Percentiles rank a stretch among this genome's conserved stretches.
These are phyloP conservation scores for Charaxes varanes DNA, from an alignment of 1,140 invertebrate species.

Conservation along the genomic window DNA sequence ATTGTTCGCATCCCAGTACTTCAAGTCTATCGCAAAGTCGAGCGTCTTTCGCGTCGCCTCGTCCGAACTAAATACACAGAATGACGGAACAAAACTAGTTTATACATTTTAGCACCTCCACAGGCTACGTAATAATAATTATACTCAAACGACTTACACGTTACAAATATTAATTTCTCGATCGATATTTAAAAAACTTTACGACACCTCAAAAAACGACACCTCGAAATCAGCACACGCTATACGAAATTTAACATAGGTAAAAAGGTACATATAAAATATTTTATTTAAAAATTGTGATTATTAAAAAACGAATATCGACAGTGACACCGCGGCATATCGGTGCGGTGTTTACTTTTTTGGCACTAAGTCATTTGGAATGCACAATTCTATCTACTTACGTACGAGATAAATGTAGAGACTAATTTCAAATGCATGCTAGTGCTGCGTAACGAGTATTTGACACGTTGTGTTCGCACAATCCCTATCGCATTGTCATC, in stretches of 20 bases:
- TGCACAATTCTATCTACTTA: conserved; percentile 57
- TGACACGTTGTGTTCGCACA: not conserved
- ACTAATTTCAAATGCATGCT: conserved; percentile 32
- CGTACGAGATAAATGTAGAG: conserved; percentile 42
- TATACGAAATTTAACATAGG: conserved; percentile 36
- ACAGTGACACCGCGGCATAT: conserved; percentile 30
- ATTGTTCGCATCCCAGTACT: conserved; percentile 9
- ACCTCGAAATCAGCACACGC: conserved; percentile 43
- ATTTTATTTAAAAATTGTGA: conserved; percentile 52
- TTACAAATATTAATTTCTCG: conserved; percentile 25
- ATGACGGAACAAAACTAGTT: conserved; percentile 33
- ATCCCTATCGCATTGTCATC: not conserved
- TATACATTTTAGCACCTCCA: conserved; percentile 63
- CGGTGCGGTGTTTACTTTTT: conserved; percentile 38
- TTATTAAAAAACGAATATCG: conserved; percentile 45
- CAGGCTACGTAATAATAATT: conserved; percentile 46
- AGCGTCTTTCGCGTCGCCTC: conserved; percentile 5
- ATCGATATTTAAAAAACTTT: conserved; percentile 35
- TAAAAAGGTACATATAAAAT: conserved; percentile 45
- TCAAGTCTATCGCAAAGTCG: conserved; percentile 9
- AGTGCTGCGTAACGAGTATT: conserved; percentile 3
- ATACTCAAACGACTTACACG: conserved; percentile 43
- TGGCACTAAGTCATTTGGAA: conserved; percentile 70
- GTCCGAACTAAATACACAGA: conserved; percentile 33
- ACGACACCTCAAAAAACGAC: conserved; percentile 53